Evolutionary conservation across 2,797 vertebrate species (phyloP).

Genomic region (Adelosebastes latens): DNA sequence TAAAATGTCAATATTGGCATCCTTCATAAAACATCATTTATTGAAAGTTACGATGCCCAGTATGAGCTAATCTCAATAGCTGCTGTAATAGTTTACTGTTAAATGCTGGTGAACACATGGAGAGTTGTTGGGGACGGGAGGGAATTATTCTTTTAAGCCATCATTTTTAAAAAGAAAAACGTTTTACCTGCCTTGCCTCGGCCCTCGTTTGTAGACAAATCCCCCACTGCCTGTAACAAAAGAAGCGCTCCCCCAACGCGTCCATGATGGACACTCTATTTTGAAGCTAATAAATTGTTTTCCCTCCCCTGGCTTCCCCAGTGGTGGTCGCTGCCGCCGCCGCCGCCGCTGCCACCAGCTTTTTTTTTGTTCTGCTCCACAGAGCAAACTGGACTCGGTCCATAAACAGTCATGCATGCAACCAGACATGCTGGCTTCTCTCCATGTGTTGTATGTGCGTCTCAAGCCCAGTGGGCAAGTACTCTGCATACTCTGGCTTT

Average conservation of each 20-base stretch:
- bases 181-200: constrained; percentile 10
- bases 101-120: background rate
- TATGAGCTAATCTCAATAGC: background rate
- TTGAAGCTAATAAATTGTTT: constrained; percentile 59
- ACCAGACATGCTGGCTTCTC: constrained; percentile 32
- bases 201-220: constrained; percentile 24
- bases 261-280: constrained; percentile 50
- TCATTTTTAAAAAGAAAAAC: constrained; percentile 23
- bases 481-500: constrained; percentile 2
- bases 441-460: constrained; percentile 22
- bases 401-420: constrained; percentile 26
- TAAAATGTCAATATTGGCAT: background rate
- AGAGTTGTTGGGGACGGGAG: background rate
- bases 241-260: constrained; percentile 16
- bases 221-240: constrained; percentile 27
- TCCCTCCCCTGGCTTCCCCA: constrained; percentile 28
- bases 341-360: background rate
- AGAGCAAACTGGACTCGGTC: constrained; percentile 43
- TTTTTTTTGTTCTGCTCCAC: background rate
- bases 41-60: background rate
- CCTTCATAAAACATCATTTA: background rate
- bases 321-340: constrained; percentile 3
- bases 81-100: background rate
- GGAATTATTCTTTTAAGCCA: background rate
- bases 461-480: constrained; percentile 18